Base-by-base conservation (phyloP, 2,113 vertebrate genomes). In the Urocolius indicus region DNA sequence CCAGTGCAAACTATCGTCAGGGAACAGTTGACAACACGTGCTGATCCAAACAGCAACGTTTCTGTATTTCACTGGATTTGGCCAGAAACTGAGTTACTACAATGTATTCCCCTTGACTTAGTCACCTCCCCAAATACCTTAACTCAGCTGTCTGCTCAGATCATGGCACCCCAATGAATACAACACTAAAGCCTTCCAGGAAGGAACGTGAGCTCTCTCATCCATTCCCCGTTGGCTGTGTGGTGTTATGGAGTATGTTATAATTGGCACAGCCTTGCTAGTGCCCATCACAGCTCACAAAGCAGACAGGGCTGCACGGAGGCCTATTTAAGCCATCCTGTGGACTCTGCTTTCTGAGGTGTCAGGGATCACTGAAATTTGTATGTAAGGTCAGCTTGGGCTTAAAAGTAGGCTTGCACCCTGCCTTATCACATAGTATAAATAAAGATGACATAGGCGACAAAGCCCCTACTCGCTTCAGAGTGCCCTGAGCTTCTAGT, bases 21-120 rank as follows among this genome's bases (percentile, higher is more conserved):
- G 59, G 65, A 36, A 84, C 63, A 82, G 9, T 2, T 26, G 16
- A 26, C n/a, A 10, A 65, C 4, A 0, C 1, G 0, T 30, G 51
- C 85, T 27, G 55, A 59, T 24, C 38, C 57, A 38, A 58, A 49
- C 2, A 26, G 26, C 22, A n/a, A 10, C 2, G 17, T 34, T 57
- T 38, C 58, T 77, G 58, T 29, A 32, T 32, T 52, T 58, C 54
- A 10, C 27, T 24, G 24, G 17, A 27, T 59, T 49, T 59, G 30
- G 12, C 45, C 58, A 91, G 58, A 84, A 88, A 67, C 15, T 16
- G 41, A 41, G 27, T 57, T 49, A 38, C 57, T 41, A 51, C 32
- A 55, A 63, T 66, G 14, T 9, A 2, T 8, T 21, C 9, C 38
- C 61, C 48, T 48, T 84, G 48, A 51, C 19, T 83, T 11, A 13